Percentiles rank a stretch among this genome's conserved stretches.
These are phyloP conservation scores for Atherinomorus stipes DNA, from an alignment of 2,113 vertebrate genomes.

Conservation along the genomic window DNA sequence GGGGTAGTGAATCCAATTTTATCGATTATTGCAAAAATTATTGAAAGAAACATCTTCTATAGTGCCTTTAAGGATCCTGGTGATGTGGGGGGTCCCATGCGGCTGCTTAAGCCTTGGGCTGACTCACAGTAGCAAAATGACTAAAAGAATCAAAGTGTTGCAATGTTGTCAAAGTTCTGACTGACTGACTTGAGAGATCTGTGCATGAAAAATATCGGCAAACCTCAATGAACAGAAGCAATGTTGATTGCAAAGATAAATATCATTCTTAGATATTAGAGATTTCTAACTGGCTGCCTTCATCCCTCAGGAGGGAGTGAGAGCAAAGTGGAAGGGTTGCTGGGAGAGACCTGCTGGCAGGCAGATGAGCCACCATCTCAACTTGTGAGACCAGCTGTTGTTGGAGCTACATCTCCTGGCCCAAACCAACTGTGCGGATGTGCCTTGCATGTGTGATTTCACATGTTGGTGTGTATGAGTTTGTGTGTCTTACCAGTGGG, in stretches of 20 bases:
- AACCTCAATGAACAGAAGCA: too few species aligned
- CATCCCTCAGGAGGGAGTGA: slow-evolving; percentile 45
- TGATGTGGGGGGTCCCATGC: too few species aligned
- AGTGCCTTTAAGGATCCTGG: too few species aligned
- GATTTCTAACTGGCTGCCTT: slow-evolving; percentile 33
- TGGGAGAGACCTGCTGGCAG: slow-evolving; percentile 60
- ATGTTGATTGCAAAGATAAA: not conserved
- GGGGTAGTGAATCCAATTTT: too few species aligned
- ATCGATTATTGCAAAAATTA: too few species aligned
- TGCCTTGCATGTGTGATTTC: slow-evolving; percentile 11
- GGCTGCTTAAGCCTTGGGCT: too few species aligned
- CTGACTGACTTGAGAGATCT: too few species aligned
- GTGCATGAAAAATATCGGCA: too few species aligned
- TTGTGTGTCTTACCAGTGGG: slow-evolving; percentile 87
- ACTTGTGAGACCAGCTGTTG: slow-evolving; percentile 65
- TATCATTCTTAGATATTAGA: not conserved
- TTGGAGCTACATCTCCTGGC: slow-evolving; percentile 36
- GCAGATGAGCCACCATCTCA: slow-evolving; percentile 58
- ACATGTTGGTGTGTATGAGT: not conserved
- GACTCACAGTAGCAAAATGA: too few species aligned
- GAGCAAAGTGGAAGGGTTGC: slow-evolving; percentile 47
- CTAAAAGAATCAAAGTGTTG: too few species aligned
- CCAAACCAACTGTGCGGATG: slow-evolving; percentile 34
- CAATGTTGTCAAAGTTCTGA: too few species aligned
- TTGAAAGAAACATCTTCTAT: too few species aligned